Base-by-base conservation (phyloP, 2,888 invertebrate species). In the Listrodromus nycthemerus region DNA sequence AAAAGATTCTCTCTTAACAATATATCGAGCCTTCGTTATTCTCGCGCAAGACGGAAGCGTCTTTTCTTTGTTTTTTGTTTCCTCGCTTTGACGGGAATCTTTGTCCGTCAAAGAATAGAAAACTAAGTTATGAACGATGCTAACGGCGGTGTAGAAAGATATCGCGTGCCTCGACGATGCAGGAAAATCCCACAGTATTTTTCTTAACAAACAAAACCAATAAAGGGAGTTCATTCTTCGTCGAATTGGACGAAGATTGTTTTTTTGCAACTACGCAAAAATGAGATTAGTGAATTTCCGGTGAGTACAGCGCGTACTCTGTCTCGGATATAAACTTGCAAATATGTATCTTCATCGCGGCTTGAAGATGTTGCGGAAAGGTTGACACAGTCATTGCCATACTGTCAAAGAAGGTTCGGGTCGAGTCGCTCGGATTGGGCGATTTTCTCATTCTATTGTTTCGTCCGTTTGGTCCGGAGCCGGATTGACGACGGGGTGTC, bases 351-450 rank as follows among this genome's bases (percentile, higher is more conserved):
- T 91, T 91, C 52, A 90, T 85, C 16, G 86, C 71, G 2, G 90
- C 89, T 65, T 90, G 90, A 37, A 91, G 75, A 67, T 89, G 89
- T 52, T 84, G 86, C 4, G 91, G 90, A 71, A 91, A 92, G n/a
- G 79, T 87, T 41, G 88, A 86, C 13, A 91, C 90, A 4, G 90
- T 91, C 76, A 91, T 83, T 6, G 88, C 88, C 87, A 90, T 90
- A 48, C 89, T 90, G 33, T 90, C 89, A 84, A 91, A 90, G 85
- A 91, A 91, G 2, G 88, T n/a, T 19, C 86, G 83, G 2, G 87
- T 90, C 19, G 90, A 85, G 37, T 89, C 88, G 21, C 84, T 82
- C 30, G 85, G 84, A 82, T 88, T 85, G 37, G 86, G 85, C 30
- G 84, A 87, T 61, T 84, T 83, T 74, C 82, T 86, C 61, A 85